A percentile compares a stretch with the other conserved stretches of the same genome.
Conservation (phyloP, 2,797 vertebrate species). For the Paedocypris micromegethes region DNA sequence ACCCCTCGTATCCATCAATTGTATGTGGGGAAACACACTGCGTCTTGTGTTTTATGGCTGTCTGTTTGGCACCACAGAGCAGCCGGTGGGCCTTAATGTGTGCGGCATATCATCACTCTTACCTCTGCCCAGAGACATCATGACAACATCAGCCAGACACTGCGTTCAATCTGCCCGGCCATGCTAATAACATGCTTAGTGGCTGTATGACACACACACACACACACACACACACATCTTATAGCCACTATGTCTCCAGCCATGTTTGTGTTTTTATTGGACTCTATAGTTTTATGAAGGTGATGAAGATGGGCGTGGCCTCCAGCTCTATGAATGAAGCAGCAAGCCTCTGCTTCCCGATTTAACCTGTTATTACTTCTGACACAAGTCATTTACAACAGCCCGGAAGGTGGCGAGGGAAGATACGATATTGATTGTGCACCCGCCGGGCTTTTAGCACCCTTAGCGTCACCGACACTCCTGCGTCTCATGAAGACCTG, state of each 20-base stretch:
- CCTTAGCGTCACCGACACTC: conserved; percentile 67
- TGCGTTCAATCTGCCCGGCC: conserved; percentile 59
- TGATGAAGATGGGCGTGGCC: conserved; percentile 58
- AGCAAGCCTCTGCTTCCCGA: conserved; percentile 80
- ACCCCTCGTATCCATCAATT: not conserved
- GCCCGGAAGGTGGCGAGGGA: conserved; percentile 79
- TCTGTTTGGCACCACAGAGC: conserved; percentile 42
- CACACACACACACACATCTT: conserved; percentile 42
- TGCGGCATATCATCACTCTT: conserved; percentile 60
- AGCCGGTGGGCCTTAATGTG: conserved; percentile 47
- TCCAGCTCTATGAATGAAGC: conserved; percentile 69
- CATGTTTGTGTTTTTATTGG: conserved; percentile 19
- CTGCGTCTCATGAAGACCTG: conserved; percentile 49
- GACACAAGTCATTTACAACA: conserved; percentile 84
- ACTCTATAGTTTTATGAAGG: conserved; percentile 64
- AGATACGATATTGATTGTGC: conserved; percentile 83
- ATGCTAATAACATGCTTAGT: conserved; percentile 52
- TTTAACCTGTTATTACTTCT: conserved; percentile 83
- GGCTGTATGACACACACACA: conserved; percentile 45
- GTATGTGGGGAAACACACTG: not conserved
- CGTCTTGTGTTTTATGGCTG: conserved; percentile 10
- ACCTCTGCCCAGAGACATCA: conserved; percentile 55
- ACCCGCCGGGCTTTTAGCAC: conserved; percentile 72
- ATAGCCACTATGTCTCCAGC: conserved; percentile 36
- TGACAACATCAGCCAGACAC: conserved; percentile 59